Percentiles rank a stretch among this genome's conserved stretches.
Conservation (phyloP, 2,888 invertebrate species). For the Tridacna crocea region DNA sequence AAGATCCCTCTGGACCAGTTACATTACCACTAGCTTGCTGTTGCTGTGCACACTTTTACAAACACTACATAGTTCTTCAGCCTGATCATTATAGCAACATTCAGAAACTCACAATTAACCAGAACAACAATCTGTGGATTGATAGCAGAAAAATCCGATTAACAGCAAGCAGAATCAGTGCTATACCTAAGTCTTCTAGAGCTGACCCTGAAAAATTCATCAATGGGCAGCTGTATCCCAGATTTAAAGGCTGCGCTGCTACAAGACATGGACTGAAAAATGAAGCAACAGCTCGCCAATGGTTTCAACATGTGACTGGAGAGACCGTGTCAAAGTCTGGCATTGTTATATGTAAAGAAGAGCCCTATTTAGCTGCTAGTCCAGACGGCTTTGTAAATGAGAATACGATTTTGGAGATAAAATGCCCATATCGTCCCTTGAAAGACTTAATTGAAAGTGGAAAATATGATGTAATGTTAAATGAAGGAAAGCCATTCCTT, state of each 20-base stretch:
- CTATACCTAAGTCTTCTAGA: conserved; percentile 20
- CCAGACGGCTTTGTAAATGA: conserved; percentile 32
- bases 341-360: conserved; percentile 12
- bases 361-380: conserved; percentile 39
- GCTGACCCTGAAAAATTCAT: conserved; percentile 34
- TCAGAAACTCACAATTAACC: background rate
- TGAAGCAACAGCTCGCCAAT: conserved; percentile 26
- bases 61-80: conserved; percentile 16
- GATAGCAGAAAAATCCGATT: conserved; percentile 33
- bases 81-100: background rate
- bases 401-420: conserved; percentile 33
- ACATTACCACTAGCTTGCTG: background rate
- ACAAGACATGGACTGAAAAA: conserved; percentile 28
- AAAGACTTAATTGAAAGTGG: conserved; percentile 19
- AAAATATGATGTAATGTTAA: conserved; percentile 34
- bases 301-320: conserved; percentile 16
- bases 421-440: conserved; percentile 28
- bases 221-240: background rate
- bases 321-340: conserved; percentile 1
- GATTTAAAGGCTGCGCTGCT: conserved; percentile 32
- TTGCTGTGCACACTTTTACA: conserved; percentile 17
- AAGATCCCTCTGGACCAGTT: background rate
- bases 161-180: conserved; percentile 19
- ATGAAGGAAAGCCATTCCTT: background rate
- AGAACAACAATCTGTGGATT: conserved; percentile 17